phyloP scores from a whole-genome alignment of 2,888 invertebrate genomes.

The Pimpla rufipes region DNA sequence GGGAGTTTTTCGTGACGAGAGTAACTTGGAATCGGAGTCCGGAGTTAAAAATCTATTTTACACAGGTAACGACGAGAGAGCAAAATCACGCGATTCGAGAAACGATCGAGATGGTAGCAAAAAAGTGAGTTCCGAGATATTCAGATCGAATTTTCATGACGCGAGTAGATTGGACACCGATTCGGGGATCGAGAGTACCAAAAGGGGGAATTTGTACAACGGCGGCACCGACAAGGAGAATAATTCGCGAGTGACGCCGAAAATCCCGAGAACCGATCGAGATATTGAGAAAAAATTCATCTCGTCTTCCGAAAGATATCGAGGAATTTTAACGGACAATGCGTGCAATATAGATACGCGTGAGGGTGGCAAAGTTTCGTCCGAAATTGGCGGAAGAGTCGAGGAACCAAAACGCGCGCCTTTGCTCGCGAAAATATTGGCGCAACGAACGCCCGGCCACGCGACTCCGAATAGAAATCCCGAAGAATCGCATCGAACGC shows the following conservation, averaged over 20 bases:
- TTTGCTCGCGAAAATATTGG: slow-evolving; percentile 49
- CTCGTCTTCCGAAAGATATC: slow-evolving; percentile 17
- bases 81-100: background rate
- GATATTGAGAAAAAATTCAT: slow-evolving; percentile 35
- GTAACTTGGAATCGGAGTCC: background rate
- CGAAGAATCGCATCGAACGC: slow-evolving; percentile 24
- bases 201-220: background rate
- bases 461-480: background rate
- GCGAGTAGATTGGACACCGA: background rate
- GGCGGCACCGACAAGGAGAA: background rate
- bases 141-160: background rate
- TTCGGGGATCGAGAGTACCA: background rate
- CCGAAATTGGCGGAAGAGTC: background rate
- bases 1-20: background rate
- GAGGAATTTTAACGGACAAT: slow-evolving; percentile 50
- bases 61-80: background rate
- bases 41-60: background rate
- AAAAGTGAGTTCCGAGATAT: slow-evolving; percentile 2
- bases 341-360: slow-evolving; percentile 28
- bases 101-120: background rate
- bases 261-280: background rate
- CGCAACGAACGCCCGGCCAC: slow-evolving; percentile 29
- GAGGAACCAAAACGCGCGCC: slow-evolving; percentile 36
- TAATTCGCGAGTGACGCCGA: background rate
- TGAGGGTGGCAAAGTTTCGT: background rate